Conservation (phyloP, 2,797 vertebrate genomes). For the Enteromius viviparus region DNA sequence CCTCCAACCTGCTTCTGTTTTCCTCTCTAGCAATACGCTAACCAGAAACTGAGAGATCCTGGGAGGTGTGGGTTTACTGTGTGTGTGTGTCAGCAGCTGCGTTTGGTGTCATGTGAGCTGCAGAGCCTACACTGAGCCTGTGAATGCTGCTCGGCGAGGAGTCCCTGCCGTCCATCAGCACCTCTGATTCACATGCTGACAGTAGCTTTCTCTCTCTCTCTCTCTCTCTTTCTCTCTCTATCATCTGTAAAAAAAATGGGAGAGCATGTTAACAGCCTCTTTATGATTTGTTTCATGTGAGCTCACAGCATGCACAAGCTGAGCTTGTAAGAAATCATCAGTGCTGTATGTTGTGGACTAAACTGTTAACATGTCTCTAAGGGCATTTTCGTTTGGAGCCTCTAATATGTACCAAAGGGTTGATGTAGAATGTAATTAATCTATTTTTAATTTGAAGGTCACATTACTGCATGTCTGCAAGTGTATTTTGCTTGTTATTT, state of each 20-base stretch:
- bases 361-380: too few species aligned
- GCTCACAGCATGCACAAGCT: not conserved
- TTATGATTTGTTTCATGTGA: not conserved
- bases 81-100: not conserved
- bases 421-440: not conserved
- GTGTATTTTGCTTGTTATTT: not conserved
- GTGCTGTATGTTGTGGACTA: too few species aligned
- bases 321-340: too few species aligned
- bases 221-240: not conserved
- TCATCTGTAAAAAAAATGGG: not conserved
- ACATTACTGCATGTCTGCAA: not conserved
- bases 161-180: not conserved
- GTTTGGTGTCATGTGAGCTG: not conserved
- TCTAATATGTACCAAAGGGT: too few species aligned
- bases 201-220: not conserved
- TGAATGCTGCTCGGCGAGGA: not conserved
- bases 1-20: not conserved
- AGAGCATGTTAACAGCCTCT: slow-evolving; percentile 5
- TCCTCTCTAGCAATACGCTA: not conserved
- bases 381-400: too few species aligned
- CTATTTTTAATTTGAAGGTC: not conserved
- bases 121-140: not conserved
- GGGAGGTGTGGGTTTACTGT: not conserved
- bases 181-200: not conserved
- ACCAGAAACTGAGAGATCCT: slow-evolving; percentile 17